These are phyloP conservation scores for Dendrolimus kikuchii DNA, from an alignment of 1,140 invertebrate species.

Conservation along the genomic window DNA sequence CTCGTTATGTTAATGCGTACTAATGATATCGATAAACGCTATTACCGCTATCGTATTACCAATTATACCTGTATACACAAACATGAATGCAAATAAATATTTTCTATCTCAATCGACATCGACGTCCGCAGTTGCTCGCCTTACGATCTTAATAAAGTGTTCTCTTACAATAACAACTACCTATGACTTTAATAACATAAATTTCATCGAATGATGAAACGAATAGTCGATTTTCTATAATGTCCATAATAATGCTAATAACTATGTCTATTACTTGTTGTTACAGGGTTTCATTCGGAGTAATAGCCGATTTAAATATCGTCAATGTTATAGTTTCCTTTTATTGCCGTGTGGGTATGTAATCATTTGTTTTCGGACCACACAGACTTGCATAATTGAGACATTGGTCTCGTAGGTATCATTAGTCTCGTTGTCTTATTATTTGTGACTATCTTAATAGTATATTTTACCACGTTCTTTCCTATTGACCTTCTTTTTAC, in stretches of 20 bases:
- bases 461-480: too few relatives aligned
- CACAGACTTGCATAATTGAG: conserved; percentile 58
- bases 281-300: conserved; percentile 43
- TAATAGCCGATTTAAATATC: conserved; percentile 60
- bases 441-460: conserved; percentile 6
- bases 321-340: conserved; percentile 49
- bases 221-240: conserved; percentile 42
- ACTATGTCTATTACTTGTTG: conserved; percentile 50
- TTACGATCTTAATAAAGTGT: conserved; percentile 2
- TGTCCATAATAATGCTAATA: conserved; percentile 48
- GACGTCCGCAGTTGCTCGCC: conserved; percentile 7
- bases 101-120: conserved; percentile 7
- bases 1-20: conserved; percentile 9
- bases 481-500: too few relatives aligned
- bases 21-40: conserved; percentile 15
- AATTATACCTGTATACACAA: conserved; percentile 6
- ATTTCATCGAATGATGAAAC: conserved; percentile 31
- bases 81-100: conserved; percentile 5
- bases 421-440: conserved; percentile 35
- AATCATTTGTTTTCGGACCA: conserved; percentile 45
- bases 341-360: conserved; percentile 46
- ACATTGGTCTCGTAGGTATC: conserved; percentile 45
- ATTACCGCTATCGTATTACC: conserved; percentile 1
- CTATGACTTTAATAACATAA: conserved; percentile 21
- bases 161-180: conserved; percentile 14